Evolutionary conservation across 2,113 vertebrate species (phyloP).

Genomic region (Mesembrinibis cayennensis): DNA sequence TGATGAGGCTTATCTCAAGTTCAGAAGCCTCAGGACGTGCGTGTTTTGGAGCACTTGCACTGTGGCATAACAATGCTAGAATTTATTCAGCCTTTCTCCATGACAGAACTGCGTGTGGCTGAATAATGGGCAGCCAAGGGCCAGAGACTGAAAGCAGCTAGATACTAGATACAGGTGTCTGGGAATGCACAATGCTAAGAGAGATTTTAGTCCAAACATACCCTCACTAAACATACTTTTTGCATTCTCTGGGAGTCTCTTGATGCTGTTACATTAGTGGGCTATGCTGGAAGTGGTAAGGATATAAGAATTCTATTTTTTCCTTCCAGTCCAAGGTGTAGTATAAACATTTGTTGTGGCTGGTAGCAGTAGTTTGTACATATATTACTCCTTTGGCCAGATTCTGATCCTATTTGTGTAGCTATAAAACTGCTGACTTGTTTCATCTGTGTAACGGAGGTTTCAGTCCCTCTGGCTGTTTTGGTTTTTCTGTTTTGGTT

Average conservation of each 20-base stretch:
- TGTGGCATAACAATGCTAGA: background rate
- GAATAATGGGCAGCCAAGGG: background rate
- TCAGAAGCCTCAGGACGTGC: background rate
- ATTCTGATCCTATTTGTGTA: background rate
- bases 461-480: background rate
- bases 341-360: background rate
- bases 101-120: background rate
- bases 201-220: background rate
- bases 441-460: background rate
- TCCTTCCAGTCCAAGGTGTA: background rate
- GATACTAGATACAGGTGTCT: background rate
- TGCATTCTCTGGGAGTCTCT: background rate
- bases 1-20: background rate
- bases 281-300: background rate
- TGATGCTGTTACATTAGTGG: background rate
- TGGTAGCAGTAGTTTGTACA: background rate
- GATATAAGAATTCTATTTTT: background rate
- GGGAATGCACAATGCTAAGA: background rate
- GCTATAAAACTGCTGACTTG: conserved; percentile 5
- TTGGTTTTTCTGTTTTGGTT: conserved; percentile 3
- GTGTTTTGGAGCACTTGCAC: background rate
- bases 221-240: background rate
- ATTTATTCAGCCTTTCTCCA: background rate
- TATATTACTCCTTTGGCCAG: background rate
- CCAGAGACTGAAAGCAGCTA: background rate